Base-by-base conservation (phyloP, 2,888 invertebrate genomes). In the Chrysina gloriosa region DNA sequence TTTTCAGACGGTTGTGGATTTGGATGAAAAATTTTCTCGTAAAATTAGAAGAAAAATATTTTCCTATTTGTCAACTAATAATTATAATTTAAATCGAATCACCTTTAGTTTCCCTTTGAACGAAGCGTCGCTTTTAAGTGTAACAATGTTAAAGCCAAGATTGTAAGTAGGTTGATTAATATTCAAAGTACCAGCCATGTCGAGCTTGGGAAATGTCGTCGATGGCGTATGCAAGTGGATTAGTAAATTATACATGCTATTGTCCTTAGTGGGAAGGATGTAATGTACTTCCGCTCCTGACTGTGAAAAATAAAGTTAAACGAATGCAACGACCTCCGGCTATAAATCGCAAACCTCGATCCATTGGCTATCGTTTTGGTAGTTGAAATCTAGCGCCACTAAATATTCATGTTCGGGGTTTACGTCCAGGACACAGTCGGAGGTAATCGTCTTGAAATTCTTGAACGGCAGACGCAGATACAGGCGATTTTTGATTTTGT, bases 31-130 rank as follows among this genome's bases (percentile, higher is more conserved):
- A n/a, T n/a, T n/a, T n/a, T n/a, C n/a, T n/a, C n/a, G n/a, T n/a
- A n/a, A n/a, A n/a, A n/a, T n/a, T n/a, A n/a, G n/a, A n/a, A n/a
- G n/a, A n/a, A n/a, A n/a, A n/a, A n/a, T n/a, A n/a, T n/a, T n/a
- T n/a, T n/a, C n/a, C n/a, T n/a, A n/a, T n/a, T n/a, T n/a, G n/a
- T n/a, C n/a, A n/a, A n/a, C n/a, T n/a, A n/a, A n/a, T n/a, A n/a
- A n/a, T n/a, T n/a, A n/a, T n/a, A n/a, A n/a, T n/a, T n/a, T n/a
- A n/a, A n/a, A n/a, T n/a, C n/a, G n/a, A 27, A n/a, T 42, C 19
- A 88, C 87, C 84, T 89, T 88, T n/a, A 87, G 77, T 16, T 84
- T 83, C 23, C 86, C 86, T 29, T 82, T 82, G 58, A 89, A 71
- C 19, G 86, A 84, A 58, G 89, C 80, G 67, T 80, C 78, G 58